Conservation (phyloP, 1,140 invertebrate genomes). For the Papilio helenus region DNA sequence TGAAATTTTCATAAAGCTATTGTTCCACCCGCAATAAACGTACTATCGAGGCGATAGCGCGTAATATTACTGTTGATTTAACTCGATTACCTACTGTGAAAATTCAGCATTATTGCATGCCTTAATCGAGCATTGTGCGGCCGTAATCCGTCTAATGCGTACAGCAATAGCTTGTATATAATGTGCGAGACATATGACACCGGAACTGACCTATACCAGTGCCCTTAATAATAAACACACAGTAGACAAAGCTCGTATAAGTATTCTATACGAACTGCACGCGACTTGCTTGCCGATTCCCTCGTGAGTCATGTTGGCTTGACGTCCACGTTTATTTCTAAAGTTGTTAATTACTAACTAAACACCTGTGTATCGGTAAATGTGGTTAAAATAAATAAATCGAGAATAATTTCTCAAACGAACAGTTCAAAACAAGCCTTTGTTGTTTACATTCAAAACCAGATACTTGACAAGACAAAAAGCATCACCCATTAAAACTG, state of each 20-base stretch:
- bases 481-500: background rate
- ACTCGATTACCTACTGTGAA: conserved; percentile 4
- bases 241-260: background rate
- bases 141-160: conserved; percentile 1
- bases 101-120: conserved; percentile 15
- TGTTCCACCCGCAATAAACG: conserved; percentile 7
- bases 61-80: conserved; percentile 8
- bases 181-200: conserved; percentile 12
- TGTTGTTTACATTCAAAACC: background rate
- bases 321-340: background rate
- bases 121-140: conserved; percentile 8
- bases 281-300: conserved; percentile 45
- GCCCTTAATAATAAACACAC: background rate
- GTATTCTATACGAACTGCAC: conserved; percentile 41
- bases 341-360: background rate
- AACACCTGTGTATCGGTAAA: background rate
- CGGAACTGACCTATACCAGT: background rate
- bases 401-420: background rate
- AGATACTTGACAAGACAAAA: background rate
- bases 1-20: background rate
- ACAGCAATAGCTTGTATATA: conserved; percentile 7
- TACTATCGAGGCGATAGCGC: background rate
- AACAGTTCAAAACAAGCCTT: background rate
- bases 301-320: background rate
- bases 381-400: background rate